A percentile compares a stretch with the other conserved stretches of the same genome.
These are phyloP conservation scores for Hucho hucho DNA, from an alignment of 2,113 vertebrate species.

Conservation along the genomic window DNA sequence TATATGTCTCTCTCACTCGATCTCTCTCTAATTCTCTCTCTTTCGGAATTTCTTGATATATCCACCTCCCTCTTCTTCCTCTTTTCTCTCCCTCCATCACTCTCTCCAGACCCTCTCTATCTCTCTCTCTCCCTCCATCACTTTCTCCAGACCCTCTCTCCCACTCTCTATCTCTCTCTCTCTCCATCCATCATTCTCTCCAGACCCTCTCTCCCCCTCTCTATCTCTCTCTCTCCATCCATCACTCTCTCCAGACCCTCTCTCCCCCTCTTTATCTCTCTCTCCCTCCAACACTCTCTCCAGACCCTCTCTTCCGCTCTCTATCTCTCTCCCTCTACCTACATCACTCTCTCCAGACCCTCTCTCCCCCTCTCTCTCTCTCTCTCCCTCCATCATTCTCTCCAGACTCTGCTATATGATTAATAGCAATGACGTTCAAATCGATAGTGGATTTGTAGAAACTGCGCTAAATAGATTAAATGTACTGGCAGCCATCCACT, in stretches of 20 bases:
- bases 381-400: conserved; percentile 2
- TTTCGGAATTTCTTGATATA: neutral
- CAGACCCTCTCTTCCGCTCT: conserved; percentile 2
- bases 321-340: neutral
- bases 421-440: conserved; percentile 59
- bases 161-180: too few relatives aligned
- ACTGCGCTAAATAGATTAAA: conserved; percentile 63
- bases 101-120: too few relatives aligned
- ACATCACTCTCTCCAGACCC: neutral
- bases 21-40: conserved; percentile 2
- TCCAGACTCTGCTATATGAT: conserved; percentile 49
- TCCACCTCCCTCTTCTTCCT: neutral
- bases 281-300: too few relatives aligned
- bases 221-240: too few relatives aligned
- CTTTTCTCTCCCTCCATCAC: neutral
- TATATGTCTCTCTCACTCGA: neutral
- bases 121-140: too few relatives aligned
- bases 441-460: conserved; percentile 71
- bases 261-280: too few relatives aligned
- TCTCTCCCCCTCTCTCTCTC: neutral
- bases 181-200: too few relatives aligned
- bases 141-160: too few relatives aligned
- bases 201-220: too few relatives aligned
- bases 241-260: too few relatives aligned
- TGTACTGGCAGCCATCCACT: conserved; percentile 32